These are phyloP conservation scores for Danio kyathit DNA, from an alignment of 2,797 vertebrate genomes.

Conservation along the genomic window DNA sequence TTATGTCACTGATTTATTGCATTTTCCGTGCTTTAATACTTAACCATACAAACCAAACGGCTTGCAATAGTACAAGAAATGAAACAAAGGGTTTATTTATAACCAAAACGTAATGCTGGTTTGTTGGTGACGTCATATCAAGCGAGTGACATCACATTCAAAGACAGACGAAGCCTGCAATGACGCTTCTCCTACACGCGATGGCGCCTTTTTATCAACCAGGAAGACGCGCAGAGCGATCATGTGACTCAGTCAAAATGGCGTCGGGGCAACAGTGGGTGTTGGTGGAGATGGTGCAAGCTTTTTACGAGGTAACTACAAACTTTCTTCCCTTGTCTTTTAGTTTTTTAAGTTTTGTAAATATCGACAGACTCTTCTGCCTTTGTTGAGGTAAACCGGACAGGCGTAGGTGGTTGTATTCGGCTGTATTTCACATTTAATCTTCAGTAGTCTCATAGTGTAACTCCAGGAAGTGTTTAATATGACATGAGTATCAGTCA, in stretches of 20 bases:
- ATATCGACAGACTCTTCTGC: not conserved
- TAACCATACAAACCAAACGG: too few species aligned
- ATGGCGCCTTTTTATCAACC: conserved; percentile 10
- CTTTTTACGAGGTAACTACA: conserved; percentile 89
- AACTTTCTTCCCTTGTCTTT: not conserved
- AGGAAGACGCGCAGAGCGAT: not conserved
- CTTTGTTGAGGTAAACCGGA: not conserved
- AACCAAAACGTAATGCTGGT: too few species aligned
- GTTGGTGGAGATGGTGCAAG: conserved; percentile 96
- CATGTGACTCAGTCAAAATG: conserved; percentile 76
- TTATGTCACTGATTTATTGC: too few species aligned
- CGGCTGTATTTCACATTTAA: not conserved
- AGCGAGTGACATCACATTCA: not conserved
- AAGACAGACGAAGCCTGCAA: not conserved
- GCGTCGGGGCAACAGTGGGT: conserved; percentile 93
- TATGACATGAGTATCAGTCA: conserved; percentile 5
- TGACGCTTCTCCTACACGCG: conserved; percentile 22
- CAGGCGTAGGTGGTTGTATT: not conserved
- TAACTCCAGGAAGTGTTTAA: conserved; percentile 41
- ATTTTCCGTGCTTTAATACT: too few species aligned
- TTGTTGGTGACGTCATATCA: not conserved
- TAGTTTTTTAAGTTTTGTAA: not conserved
- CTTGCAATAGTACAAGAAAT: too few species aligned
- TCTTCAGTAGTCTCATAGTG: not conserved
- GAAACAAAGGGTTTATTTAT: too few species aligned